Base-by-base conservation (phyloP, 2,797 vertebrate species). In the Acanthiza pusilla region DNA sequence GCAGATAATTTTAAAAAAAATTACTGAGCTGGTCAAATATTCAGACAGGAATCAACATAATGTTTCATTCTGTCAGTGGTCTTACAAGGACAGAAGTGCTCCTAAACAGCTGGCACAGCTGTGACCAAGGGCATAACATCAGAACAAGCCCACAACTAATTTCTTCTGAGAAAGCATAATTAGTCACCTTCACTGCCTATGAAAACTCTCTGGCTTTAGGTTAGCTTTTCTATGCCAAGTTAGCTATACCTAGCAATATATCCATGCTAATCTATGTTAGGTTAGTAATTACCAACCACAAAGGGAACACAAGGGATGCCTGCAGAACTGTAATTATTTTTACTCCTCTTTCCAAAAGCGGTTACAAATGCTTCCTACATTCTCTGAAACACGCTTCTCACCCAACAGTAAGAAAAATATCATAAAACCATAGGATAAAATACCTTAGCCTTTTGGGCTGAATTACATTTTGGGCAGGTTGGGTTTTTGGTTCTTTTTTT, bases 401-500 rank as follows among this genome's bases (percentile, higher is more conserved):
- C 38, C 12, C 7, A 89, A 38, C 63, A 91, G 30, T 61, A 91
- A 81, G 45, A 91, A 86, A 91, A 22, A 32, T 30, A 66, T 43
- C 38, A 76, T 65, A 93, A 90, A 89, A 40, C 22, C 10, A 45
- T 53, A 76, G 55, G 26, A 73, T 81, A 79, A 88, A 93, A 87
- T 50, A 90, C 26, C 26, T 70, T 61, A 34, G 26, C 36, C 26
- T 82, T 82, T 45, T 3, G 1, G 43, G 21, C 36, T 57, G 26
- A 93, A 78, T 45, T 72, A 48, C 15, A 43, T 79, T 79, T 88
- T 76, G 15, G 73, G 19, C 8, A 63, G 34, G 25, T 50, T 43
- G 26, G 4, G 0, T 15, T 30, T 48, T 50, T 34, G 17, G 18
- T 43, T 38, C n/a, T 27, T n/a, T 67, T 67, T 74, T 27, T 5